A percentile compares a stretch with the other conserved stretches of the same genome.
phyloP scores from a whole-genome alignment of 2,797 vertebrate species.

The Neomorphus geoffroyi region DNA sequence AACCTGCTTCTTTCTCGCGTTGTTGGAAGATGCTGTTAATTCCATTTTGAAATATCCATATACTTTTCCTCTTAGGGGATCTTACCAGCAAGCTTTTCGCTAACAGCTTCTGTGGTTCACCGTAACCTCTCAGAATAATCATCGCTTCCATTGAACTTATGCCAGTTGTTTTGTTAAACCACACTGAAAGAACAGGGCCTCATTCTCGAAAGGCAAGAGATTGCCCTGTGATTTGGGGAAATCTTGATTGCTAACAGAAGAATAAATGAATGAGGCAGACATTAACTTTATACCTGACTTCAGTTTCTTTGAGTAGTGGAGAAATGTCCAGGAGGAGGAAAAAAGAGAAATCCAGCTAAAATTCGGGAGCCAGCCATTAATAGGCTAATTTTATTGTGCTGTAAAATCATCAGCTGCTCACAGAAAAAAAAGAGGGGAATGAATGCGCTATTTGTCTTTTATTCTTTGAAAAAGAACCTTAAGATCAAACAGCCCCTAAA shows the following conservation, averaged over 20 bases:
- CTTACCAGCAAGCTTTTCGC: neutral
- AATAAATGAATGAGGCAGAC: slow-evolving; percentile 63
- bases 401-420: slow-evolving; percentile 41
- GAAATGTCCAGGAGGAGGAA: slow-evolving; percentile 43
- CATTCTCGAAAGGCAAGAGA: slow-evolving; percentile 44
- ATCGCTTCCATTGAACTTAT: slow-evolving; percentile 44
- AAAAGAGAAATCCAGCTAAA: slow-evolving; percentile 33
- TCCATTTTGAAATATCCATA: slow-evolving; percentile 53
- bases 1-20: neutral
- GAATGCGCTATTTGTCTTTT: neutral
- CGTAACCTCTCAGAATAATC: slow-evolving; percentile 52
- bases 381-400: slow-evolving; percentile 41
- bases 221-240: slow-evolving; percentile 64
- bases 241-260: slow-evolving; percentile 56
- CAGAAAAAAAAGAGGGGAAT: slow-evolving; percentile 33
- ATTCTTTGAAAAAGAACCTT: neutral
- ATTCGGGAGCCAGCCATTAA: slow-evolving; percentile 11
- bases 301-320: slow-evolving; percentile 43
- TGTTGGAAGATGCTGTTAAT: slow-evolving; percentile 4
- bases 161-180: slow-evolving; percentile 62
- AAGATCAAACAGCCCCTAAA: slow-evolving; percentile 23
- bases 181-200: slow-evolving; percentile 37
- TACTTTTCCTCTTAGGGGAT: slow-evolving; percentile 47
- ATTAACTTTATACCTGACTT: slow-evolving; percentile 65
- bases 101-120: slow-evolving; percentile 49